A percentile compares a stretch with the other conserved stretches of the same genome.
Conservation (phyloP, 2,797 vertebrate genomes). For the Tokudaia tokunoshimensis region DNA sequence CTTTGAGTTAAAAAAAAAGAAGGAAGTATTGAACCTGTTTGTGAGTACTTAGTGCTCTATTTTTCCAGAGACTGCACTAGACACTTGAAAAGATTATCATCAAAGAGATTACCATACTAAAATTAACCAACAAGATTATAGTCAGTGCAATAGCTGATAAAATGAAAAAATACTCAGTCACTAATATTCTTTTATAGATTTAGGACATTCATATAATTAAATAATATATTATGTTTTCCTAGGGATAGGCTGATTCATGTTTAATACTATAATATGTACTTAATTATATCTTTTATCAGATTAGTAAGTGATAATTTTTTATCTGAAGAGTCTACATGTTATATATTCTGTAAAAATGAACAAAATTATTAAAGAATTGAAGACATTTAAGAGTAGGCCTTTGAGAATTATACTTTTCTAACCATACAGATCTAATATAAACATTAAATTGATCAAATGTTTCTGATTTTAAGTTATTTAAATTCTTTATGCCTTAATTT, state of each 20-base stretch:
- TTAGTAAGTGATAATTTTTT: slow-evolving; percentile 59
- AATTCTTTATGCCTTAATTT: slow-evolving; percentile 41
- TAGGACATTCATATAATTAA: slow-evolving; percentile 41
- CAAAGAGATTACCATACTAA: slow-evolving; percentile 47
- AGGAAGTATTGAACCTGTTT: slow-evolving; percentile 1
- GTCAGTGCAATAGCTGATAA: slow-evolving; percentile 9
- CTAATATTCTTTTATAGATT: slow-evolving; percentile 58
- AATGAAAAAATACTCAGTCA: neutral
- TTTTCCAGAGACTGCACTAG: neutral
- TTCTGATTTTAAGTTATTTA: slow-evolving; percentile 57
- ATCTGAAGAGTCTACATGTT: neutral
- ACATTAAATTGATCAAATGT: slow-evolving; percentile 47
- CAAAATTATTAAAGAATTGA: slow-evolving; percentile 20
- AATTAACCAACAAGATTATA: slow-evolving; percentile 5
- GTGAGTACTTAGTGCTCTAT: slow-evolving; percentile 22
- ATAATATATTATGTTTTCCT: neutral
- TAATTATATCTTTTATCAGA: slow-evolving; percentile 48
- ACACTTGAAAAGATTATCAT: slow-evolving; percentile 49
- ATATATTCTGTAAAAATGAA: slow-evolving; percentile 28
- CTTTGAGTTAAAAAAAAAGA: slow-evolving; percentile 68
- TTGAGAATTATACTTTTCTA: slow-evolving; percentile 33
- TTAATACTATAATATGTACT: slow-evolving; percentile 23
- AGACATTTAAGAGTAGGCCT: slow-evolving; percentile 17
- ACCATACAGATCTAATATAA: neutral
- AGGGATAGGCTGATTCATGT: slow-evolving; percentile 38